phyloP scores from a whole-genome alignment of 1,140 invertebrate species.

The Rhagoletis pomonella region DNA sequence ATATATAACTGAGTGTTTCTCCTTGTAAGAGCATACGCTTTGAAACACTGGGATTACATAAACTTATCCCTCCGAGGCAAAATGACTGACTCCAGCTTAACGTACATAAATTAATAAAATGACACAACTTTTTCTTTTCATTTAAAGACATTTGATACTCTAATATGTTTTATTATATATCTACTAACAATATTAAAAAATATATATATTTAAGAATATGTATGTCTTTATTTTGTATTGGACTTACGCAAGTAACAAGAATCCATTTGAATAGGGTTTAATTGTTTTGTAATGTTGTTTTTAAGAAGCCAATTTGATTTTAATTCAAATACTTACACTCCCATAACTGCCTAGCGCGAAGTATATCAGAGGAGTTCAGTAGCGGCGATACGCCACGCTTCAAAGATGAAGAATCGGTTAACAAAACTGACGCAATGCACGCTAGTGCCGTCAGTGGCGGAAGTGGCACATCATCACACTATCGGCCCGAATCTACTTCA shows the following conservation, averaged over 20 bases:
- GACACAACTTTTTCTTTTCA: too few species aligned
- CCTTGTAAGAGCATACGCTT: too few species aligned
- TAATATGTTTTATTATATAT: too few species aligned
- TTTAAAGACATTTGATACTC: too few species aligned
- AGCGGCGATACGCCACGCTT: conserved; percentile 82
- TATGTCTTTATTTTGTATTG: not conserved
- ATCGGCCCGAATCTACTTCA: conserved; percentile 65
- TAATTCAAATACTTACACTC: not conserved
- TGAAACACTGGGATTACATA: too few species aligned
- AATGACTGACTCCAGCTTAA: too few species aligned
- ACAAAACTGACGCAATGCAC: conserved; percentile 72
- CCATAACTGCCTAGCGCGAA: conserved; percentile 78
- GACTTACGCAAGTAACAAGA: too few species aligned
- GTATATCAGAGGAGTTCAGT: conserved; percentile 91
- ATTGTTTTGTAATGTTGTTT: not conserved
- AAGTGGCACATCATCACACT: conserved; percentile 64
- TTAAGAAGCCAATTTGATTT: not conserved
- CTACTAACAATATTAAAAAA: not conserved
- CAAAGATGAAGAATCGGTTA: conserved; percentile 79
- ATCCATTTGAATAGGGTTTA: too few species aligned
- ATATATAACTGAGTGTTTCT: too few species aligned
- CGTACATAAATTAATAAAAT: too few species aligned
- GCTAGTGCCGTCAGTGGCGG: conserved; percentile 60
- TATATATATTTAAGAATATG: not conserved
- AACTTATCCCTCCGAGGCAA: too few species aligned